phyloP scores from a whole-genome alignment of 2,888 invertebrate genomes.

The Cerceris rybyensis region DNA sequence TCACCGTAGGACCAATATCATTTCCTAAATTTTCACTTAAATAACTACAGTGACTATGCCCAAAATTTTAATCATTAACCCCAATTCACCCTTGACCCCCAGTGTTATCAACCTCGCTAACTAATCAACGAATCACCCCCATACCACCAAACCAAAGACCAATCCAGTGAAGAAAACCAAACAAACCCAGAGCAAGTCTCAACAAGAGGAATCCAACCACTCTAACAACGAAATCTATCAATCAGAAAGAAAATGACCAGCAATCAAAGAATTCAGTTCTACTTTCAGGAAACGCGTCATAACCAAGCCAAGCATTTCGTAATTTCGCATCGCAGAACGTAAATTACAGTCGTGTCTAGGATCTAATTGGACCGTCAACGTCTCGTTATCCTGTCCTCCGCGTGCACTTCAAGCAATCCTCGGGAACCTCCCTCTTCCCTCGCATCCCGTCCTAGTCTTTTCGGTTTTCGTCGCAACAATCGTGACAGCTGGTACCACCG shows the following conservation, averaged over 20 bases:
- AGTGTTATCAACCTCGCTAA: too few relatives aligned
- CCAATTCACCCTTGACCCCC: too few relatives aligned
- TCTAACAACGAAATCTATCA: background rate
- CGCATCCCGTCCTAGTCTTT: conserved; percentile 26
- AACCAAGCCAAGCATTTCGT: background rate
- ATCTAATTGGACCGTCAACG: conserved; percentile 80
- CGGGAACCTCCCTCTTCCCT: conserved; percentile 30
- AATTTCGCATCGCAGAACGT: conserved; percentile 3
- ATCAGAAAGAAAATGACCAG: background rate
- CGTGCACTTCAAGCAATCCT: conserved; percentile 20
- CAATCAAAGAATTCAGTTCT: conserved; percentile 1
- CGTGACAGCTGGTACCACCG: conserved; percentile 77
- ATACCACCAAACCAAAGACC: too few relatives aligned
- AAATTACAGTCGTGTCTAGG: conserved; percentile 69
- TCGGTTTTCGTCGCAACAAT: conserved; percentile 58
- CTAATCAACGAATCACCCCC: too few relatives aligned
- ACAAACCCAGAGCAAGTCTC: too few relatives aligned
- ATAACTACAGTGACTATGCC: too few relatives aligned
- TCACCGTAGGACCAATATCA: too few relatives aligned
- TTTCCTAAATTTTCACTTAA: too few relatives aligned
- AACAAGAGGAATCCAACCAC: background rate
- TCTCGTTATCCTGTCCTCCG: conserved; percentile 74
- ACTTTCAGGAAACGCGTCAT: conserved; percentile 7
- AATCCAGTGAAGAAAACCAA: too few relatives aligned
- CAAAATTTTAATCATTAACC: too few relatives aligned